These are phyloP conservation scores for Sigmodon hispidus DNA, from an alignment of 2,113 vertebrate genomes.

Conservation along the genomic window DNA sequence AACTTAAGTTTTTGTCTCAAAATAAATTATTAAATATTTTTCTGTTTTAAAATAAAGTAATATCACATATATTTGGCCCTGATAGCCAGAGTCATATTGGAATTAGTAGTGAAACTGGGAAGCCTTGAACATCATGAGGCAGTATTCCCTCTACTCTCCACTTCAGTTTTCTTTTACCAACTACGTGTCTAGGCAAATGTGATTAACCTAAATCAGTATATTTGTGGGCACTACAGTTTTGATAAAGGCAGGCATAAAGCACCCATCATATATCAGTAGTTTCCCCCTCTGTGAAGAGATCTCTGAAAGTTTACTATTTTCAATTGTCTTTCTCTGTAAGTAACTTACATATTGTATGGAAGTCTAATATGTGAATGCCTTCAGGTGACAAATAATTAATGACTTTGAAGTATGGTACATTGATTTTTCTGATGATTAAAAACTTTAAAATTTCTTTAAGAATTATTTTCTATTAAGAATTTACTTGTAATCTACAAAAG, in stretches of 20 bases:
- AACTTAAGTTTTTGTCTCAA: slow-evolving; percentile 13
- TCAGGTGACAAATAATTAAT: background rate
- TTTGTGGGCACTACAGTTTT: background rate
- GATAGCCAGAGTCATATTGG: background rate
- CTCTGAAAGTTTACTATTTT: background rate
- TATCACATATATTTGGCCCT: background rate
- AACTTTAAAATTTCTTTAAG: background rate
- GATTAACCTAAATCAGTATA: background rate
- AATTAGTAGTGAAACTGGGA: background rate
- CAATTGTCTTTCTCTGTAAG: background rate
- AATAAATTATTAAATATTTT: slow-evolving; percentile 47
- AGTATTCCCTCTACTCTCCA: background rate
- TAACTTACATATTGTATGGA: background rate
- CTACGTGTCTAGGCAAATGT: background rate
- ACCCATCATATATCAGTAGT: fast-evolving
- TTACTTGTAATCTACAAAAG: background rate
- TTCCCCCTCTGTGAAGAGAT: background rate
- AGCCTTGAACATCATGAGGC: too few species aligned
- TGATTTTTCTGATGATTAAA: background rate
- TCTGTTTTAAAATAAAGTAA: slow-evolving; percentile 5
- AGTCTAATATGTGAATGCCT: background rate
- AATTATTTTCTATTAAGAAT: background rate
- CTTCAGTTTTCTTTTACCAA: background rate
- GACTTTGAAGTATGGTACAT: background rate
- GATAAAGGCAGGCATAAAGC: too few species aligned